phyloP scores from a whole-genome alignment of 53 echinoderm and acorn worm species.

The Echinarachnius parma region DNA sequence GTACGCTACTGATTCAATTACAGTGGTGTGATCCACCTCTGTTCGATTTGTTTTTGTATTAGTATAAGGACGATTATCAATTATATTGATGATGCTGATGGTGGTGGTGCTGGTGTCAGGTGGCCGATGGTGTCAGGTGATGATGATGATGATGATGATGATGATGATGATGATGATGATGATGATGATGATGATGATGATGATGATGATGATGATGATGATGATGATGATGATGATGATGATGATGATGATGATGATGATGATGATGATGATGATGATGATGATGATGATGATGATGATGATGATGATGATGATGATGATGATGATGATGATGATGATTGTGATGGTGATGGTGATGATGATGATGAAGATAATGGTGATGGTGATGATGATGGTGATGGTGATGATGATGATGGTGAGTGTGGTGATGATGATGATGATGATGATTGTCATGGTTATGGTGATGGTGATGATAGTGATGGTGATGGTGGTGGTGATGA shows the following conservation, averaged over 20 bases:
- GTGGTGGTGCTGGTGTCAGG: too few species aligned
- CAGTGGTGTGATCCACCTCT: too few species aligned
- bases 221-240: slow-evolving; percentile 21
- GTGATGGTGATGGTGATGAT: neutral
- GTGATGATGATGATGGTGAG: neutral
- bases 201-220: slow-evolving; percentile 7
- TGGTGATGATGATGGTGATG: neutral
- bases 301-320: neutral
- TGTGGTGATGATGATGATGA: neutral
- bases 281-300: neutral
- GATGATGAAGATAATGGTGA: slow-evolving; percentile 6
- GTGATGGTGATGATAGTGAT: neutral
- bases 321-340: neutral
- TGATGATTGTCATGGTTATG: neutral
- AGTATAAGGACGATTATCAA: too few species aligned
- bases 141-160: neutral
- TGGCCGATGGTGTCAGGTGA: too few species aligned
- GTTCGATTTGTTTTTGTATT: too few species aligned
- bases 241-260: slow-evolving; percentile 2
- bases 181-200: slow-evolving; percentile 7
- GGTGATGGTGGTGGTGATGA: neutral
- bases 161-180: neutral
- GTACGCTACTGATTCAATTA: too few species aligned
- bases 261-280: neutral
- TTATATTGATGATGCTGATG: too few species aligned